Percentiles rank a stretch among this genome's conserved stretches.
These are phyloP conservation scores for Zingel zingel DNA, from an alignment of 2,113 vertebrate species.

Conservation along the genomic window DNA sequence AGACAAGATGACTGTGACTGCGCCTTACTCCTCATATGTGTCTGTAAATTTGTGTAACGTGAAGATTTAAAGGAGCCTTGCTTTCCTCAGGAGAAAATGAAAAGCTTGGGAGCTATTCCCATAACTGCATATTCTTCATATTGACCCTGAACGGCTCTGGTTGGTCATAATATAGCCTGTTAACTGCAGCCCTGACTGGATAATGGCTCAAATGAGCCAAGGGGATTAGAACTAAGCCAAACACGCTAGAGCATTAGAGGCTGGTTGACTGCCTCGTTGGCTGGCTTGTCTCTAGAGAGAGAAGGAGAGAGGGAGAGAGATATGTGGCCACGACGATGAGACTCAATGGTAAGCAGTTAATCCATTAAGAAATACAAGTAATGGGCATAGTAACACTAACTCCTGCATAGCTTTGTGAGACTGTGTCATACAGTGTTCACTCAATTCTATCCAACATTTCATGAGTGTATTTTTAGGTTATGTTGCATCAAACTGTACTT, in stretches of 20 bases:
- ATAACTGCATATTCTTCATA: slow-evolving; percentile 53
- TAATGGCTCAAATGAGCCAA: slow-evolving; percentile 80
- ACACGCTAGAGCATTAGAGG: slow-evolving; percentile 70
- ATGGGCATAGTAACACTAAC: slow-evolving; percentile 14
- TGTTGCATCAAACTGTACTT: not conserved
- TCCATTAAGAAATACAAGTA: slow-evolving; percentile 5
- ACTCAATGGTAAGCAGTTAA: slow-evolving; percentile 40
- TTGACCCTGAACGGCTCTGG: slow-evolving; percentile 64
- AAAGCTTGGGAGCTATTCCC: slow-evolving; percentile 34
- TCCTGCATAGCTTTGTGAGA: not conserved
- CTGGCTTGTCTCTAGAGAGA: slow-evolving; percentile 51
- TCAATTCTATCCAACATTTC: not conserved
- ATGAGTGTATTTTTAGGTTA: not conserved
- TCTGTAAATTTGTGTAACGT: slow-evolving; percentile 8
- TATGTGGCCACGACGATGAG: slow-evolving; percentile 9
- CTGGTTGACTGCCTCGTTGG: slow-evolving; percentile 61
- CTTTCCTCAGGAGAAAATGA: slow-evolving; percentile 46
- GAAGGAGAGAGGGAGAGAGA: slow-evolving; percentile 17
- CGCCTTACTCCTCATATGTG: slow-evolving; percentile 40
- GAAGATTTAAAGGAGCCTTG: slow-evolving; percentile 22
- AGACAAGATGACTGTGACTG: slow-evolving; percentile 21
- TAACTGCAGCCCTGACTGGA: slow-evolving; percentile 75
- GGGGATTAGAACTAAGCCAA: slow-evolving; percentile 77
- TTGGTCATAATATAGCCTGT: slow-evolving; percentile 78
- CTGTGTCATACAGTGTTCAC: not conserved